Conservation (phyloP, 2,888 invertebrate species). For the Sipha maydis region DNA sequence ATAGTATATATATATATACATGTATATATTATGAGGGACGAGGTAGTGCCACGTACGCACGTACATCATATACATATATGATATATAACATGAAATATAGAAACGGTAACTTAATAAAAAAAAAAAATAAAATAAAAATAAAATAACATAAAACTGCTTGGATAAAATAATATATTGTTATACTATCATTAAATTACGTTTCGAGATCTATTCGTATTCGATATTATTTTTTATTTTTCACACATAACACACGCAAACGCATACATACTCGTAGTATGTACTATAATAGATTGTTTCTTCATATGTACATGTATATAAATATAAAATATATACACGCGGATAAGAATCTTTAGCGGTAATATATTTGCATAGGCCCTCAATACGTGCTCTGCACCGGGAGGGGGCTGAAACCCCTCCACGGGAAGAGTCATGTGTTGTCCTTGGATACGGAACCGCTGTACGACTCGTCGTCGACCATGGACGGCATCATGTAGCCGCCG, state of each 20-base stretch:
- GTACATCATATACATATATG: neutral
- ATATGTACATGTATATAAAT: too few species aligned
- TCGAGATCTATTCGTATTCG: conserved; percentile 46
- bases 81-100: neutral
- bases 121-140: conserved; percentile 21
- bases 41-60: neutral
- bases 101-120: conserved; percentile 47
- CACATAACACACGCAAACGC: conserved; percentile 20
- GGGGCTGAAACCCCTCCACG: conserved; percentile 81
- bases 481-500: conserved; percentile 66
- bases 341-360: neutral
- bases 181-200: conserved; percentile 2
- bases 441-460: conserved; percentile 70
- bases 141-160: conserved; percentile 35
- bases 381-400: conserved; percentile 67
- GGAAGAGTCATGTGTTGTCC: conserved; percentile 82
- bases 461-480: conserved; percentile 75
- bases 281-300: neutral
- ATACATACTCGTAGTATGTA: too few species aligned
- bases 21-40: neutral
- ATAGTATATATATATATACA: neutral
- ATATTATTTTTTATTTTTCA: conserved; percentile 29
- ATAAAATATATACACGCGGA: too few species aligned
- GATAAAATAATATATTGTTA: conserved; percentile 32
- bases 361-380: conserved; percentile 54